Conservation (phyloP, 2,797 vertebrate genomes). For the Macrochelys suwanniensis region DNA sequence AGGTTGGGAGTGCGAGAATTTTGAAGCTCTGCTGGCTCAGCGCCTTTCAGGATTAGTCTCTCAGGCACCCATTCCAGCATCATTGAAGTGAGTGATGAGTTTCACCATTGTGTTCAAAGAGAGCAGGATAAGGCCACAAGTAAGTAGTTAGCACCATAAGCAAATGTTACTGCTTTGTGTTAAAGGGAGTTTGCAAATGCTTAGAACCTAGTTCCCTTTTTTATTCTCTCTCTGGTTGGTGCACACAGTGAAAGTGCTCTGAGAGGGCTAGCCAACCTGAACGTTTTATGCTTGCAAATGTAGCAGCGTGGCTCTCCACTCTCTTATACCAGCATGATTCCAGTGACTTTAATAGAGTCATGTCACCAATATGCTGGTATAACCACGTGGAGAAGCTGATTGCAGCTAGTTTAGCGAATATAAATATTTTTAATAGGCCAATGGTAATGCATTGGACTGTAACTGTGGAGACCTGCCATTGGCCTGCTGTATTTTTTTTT, state of each 20-base stretch:
- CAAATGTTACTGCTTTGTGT: not conserved
- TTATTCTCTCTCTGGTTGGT: not conserved
- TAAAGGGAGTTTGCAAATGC: not conserved
- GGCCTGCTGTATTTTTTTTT: conserved; percentile 9
- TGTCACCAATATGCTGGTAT: conserved; percentile 17
- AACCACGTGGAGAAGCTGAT: conserved; percentile 45
- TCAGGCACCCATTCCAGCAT: not conserved
- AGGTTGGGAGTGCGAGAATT: not conserved
- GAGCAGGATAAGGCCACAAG: not conserved
- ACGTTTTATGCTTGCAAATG: not conserved
- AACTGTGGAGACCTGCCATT: conserved; percentile 39
- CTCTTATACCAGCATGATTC: not conserved
- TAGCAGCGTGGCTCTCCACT: not conserved
- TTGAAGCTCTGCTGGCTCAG: not conserved
- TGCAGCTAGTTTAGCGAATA: conserved; percentile 70
- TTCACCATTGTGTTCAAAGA: not conserved
- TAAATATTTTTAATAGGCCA: conserved; percentile 37
- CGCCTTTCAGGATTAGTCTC: not conserved
- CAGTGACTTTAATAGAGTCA: conserved; percentile 23
- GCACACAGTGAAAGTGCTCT: not conserved
- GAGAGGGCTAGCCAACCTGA: not conserved
- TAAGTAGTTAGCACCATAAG: not conserved
- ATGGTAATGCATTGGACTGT: conserved; percentile 1
- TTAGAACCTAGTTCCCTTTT: not conserved
- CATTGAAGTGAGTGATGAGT: not conserved